Conservation (phyloP, 2,797 vertebrate species). For the Crypturellus tataupa region DNA sequence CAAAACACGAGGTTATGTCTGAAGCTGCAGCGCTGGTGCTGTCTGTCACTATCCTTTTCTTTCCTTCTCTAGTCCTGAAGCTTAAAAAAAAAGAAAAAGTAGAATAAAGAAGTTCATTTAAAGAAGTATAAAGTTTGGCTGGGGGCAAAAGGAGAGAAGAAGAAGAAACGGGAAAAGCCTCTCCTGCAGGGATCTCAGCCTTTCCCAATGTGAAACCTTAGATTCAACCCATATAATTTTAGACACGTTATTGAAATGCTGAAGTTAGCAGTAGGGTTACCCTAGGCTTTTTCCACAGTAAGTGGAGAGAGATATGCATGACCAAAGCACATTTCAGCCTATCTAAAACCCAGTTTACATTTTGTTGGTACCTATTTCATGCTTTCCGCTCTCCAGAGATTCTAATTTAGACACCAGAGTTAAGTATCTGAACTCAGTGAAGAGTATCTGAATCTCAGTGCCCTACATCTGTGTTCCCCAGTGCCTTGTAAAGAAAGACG, state of each 20-base stretch:
- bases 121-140: background rate
- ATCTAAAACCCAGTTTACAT: background rate
- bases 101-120: background rate
- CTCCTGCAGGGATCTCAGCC: background rate
- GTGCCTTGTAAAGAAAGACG: background rate
- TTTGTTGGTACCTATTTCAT: background rate
- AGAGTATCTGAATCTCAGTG: background rate
- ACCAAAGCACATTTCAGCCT: background rate
- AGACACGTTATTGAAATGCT: background rate
- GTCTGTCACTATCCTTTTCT: background rate
- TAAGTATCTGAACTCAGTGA: background rate
- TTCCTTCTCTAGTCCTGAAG: background rate
- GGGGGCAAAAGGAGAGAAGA: background rate
- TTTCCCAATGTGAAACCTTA: background rate
- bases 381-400: background rate
- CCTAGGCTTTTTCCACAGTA: background rate
- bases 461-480: background rate
- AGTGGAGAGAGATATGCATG: background rate
- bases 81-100: background rate
- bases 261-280: background rate
- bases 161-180: background rate
- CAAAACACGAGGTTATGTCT: background rate
- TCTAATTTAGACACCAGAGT: background rate
- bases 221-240: background rate
- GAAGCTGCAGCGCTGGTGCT: background rate